phyloP scores from a whole-genome alignment of 2,888 invertebrate genomes.

The Cryptus armator region DNA sequence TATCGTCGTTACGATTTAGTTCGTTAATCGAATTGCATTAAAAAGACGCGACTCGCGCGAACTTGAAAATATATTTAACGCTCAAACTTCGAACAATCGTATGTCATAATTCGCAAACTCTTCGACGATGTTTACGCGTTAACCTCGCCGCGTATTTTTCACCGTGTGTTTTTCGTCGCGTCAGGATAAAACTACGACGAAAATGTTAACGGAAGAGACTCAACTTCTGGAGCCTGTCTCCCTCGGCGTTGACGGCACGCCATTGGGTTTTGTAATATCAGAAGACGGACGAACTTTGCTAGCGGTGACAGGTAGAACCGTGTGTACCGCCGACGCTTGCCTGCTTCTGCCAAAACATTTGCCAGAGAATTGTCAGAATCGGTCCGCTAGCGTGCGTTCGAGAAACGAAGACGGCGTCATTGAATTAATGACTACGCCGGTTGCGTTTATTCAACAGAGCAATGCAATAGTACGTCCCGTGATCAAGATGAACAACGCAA shows the following conservation, averaged over 20 bases:
- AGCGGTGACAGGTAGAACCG: constrained; percentile 76
- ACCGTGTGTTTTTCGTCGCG: not conserved
- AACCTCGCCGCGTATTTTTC: not conserved
- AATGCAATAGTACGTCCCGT: constrained; percentile 63
- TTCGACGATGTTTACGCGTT: not conserved
- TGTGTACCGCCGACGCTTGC: not conserved
- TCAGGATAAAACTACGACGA: constrained; percentile 30
- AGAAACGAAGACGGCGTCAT: constrained; percentile 77
- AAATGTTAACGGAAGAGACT: constrained; percentile 69
- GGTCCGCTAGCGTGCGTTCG: constrained; percentile 50
- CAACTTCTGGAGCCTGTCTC: constrained; percentile 59
- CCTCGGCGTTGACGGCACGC: constrained; percentile 68
- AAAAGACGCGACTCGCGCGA: not conserved
- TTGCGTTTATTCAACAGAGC: constrained; percentile 76
- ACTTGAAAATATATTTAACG: not conserved
- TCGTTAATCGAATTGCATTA: not conserved
- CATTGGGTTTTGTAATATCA: constrained; percentile 79
- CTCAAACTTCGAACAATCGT: not conserved
- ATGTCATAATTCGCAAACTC: not conserved
- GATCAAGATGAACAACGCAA: constrained; percentile 71
- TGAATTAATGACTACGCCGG: constrained; percentile 77
- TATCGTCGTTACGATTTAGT: not conserved
- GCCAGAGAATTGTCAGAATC: not conserved
- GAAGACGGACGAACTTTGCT: constrained; percentile 80
- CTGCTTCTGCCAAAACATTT: not conserved